These are phyloP conservation scores for Temnothorax longispinosus DNA, from an alignment of 1,140 invertebrate species.

Conservation along the genomic window DNA sequence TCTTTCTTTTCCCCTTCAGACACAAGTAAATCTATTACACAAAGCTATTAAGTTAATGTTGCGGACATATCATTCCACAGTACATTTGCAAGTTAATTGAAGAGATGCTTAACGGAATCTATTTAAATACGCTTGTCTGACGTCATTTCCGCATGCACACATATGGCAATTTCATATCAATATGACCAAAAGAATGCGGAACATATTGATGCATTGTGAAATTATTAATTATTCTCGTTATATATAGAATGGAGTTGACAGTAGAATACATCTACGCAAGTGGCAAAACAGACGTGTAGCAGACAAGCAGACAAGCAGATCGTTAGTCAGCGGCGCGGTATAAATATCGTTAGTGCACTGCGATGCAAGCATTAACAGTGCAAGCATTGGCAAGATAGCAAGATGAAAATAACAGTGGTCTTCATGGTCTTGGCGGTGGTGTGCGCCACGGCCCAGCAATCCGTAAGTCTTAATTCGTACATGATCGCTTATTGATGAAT, in stretches of 20 bases:
- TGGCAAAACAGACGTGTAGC: constrained; percentile 39
- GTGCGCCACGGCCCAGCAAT: constrained; percentile 53
- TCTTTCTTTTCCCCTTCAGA: neutral
- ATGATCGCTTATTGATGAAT: neutral
- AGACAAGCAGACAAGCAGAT: neutral
- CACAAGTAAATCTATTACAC: neutral
- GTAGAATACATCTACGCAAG: neutral
- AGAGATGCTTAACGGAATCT: neutral
- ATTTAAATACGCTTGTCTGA: neutral
- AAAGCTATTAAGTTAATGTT: constrained; percentile 7
- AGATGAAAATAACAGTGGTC: constrained; percentile 50
- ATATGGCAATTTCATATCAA: neutral
- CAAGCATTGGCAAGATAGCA: constrained; percentile 2
- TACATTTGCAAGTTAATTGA: constrained; percentile 7
- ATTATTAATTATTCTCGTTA: constrained; percentile 43
- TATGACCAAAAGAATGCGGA: neutral
- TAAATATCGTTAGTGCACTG: constrained; percentile 47
- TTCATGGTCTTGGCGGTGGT: constrained; percentile 64
- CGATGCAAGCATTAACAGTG: neutral
- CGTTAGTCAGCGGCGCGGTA: neutral
- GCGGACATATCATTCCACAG: neutral
- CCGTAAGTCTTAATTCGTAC: constrained; percentile 18
- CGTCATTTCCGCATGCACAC: neutral
- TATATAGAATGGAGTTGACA: neutral
- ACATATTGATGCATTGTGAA: neutral